Percentiles rank a stretch among this genome's conserved stretches.
These are phyloP conservation scores for Dascillus cervinus DNA, from an alignment of 2,888 invertebrate species.

Conservation along the genomic window DNA sequence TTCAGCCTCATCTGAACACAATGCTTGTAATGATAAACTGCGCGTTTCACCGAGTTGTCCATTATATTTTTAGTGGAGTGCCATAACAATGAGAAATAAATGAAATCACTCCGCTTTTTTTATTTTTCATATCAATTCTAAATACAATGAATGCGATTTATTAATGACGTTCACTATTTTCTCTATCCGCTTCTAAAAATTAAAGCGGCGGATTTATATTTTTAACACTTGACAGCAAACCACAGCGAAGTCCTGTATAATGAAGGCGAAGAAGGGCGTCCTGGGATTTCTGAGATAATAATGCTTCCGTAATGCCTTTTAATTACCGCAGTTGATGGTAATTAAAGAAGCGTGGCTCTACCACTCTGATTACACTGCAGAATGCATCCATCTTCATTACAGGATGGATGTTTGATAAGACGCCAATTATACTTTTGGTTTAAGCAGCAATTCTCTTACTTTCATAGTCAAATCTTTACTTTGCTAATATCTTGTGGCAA, in stretches of 20 bases:
- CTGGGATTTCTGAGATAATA: slow-evolving; percentile 16
- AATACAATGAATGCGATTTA: slow-evolving; percentile 18
- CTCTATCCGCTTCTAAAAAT: slow-evolving; percentile 12
- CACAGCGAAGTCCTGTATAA: too few relatives aligned
- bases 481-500: too few relatives aligned
- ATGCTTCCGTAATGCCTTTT: slow-evolving; percentile 25
- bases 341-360: slow-evolving; percentile 31
- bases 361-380: slow-evolving; percentile 27
- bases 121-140: slow-evolving; percentile 22
- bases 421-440: slow-evolving; percentile 25
- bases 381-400: slow-evolving; percentile 37
- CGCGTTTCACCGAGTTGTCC: slow-evolving; percentile 27
- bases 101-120: slow-evolving; percentile 30
- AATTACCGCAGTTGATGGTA: slow-evolving; percentile 34
- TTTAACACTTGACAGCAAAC: too few relatives aligned
- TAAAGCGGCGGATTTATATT: too few relatives aligned
- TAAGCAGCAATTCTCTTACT: slow-evolving; percentile 3
- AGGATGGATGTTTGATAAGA: slow-evolving; percentile 28
- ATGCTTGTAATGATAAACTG: slow-evolving; percentile 31
- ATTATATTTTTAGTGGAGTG: slow-evolving; percentile 30
- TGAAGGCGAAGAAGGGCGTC: too few relatives aligned
- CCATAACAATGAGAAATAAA: slow-evolving; percentile 28
- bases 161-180: slow-evolving; percentile 15
- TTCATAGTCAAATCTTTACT: too few relatives aligned
- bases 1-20: slow-evolving; percentile 30